Percentiles rank a stretch among this genome's conserved stretches.
Evolutionary conservation across 2,113 vertebrate species (phyloP).

Genomic region (Petrocephalus microphthalmus): DNA sequence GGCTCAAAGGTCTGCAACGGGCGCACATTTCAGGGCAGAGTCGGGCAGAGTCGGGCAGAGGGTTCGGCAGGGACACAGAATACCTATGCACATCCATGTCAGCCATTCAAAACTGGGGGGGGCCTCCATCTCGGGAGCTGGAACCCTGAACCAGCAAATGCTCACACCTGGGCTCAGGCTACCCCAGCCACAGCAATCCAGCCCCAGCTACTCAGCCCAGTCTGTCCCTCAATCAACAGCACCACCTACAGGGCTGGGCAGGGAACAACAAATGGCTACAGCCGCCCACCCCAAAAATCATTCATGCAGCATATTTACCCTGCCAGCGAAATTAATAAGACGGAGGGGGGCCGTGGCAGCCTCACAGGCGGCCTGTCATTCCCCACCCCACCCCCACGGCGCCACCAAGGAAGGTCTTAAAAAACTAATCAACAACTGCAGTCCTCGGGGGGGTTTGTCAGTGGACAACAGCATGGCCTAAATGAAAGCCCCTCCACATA

Average conservation of each 20-base stretch:
- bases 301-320: background rate
- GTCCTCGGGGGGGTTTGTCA: background rate
- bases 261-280: background rate
- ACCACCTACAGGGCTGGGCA: background rate
- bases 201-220: background rate
- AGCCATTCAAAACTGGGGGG: background rate
- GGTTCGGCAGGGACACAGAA: background rate
- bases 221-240: background rate
- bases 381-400: background rate
- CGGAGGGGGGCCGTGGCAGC: background rate
- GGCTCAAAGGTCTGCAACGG: too few relatives aligned
- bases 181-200: background rate
- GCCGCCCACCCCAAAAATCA: background rate
- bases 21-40: background rate
- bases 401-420: background rate
- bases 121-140: background rate
- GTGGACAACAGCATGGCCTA: background rate
- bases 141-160: background rate
- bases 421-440: background rate
- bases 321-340: background rate
- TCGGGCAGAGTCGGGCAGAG: background rate
- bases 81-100: background rate
- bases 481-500: background rate
- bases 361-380: background rate
- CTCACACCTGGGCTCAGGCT: background rate